Conservation (phyloP, 2,113 vertebrate species). For the Oryzias melastigma region DNA sequence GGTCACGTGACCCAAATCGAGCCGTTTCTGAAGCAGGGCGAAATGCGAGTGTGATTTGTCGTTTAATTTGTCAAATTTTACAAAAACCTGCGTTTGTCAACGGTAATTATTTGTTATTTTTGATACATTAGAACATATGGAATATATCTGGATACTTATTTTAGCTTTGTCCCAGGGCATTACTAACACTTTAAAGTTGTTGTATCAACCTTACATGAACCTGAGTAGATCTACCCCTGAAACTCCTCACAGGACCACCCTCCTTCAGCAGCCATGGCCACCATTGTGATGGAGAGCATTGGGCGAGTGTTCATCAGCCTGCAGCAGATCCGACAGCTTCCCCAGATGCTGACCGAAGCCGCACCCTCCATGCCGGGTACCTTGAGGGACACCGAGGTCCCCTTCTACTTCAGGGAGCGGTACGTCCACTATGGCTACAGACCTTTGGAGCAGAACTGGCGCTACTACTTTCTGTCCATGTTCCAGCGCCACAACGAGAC, state of each 20-base stretch:
- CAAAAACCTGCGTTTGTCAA: too few species aligned
- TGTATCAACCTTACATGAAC: too few species aligned
- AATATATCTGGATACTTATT: too few species aligned
- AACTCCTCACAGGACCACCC: constrained; percentile 13
- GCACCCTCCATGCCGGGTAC: constrained; percentile 74
- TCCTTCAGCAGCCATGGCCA: constrained; percentile 73
- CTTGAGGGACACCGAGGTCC: constrained; percentile 79
- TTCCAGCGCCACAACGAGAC: constrained; percentile 92
- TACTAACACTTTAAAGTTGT: too few species aligned
- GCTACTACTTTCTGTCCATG: constrained; percentile 85
- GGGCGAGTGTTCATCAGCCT: constrained; percentile 76
- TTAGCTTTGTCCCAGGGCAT: too few species aligned
- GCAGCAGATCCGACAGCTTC: constrained; percentile 72
- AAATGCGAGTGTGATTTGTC: too few species aligned
- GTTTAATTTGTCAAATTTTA: too few species aligned
- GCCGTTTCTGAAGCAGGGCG: too few species aligned
- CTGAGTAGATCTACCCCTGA: not conserved
- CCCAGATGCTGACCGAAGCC: constrained; percentile 62
- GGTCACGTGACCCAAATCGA: too few species aligned
- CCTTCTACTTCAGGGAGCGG: constrained; percentile 83
- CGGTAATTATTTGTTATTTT: too few species aligned
- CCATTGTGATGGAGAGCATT: constrained; percentile 74
- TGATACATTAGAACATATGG: too few species aligned
- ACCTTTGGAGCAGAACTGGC: constrained; percentile 81
- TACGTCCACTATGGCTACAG: constrained; percentile 84